These are phyloP conservation scores for Neopipo cinnamomea DNA, from an alignment of 2,113 vertebrate genomes.

Conservation along the genomic window DNA sequence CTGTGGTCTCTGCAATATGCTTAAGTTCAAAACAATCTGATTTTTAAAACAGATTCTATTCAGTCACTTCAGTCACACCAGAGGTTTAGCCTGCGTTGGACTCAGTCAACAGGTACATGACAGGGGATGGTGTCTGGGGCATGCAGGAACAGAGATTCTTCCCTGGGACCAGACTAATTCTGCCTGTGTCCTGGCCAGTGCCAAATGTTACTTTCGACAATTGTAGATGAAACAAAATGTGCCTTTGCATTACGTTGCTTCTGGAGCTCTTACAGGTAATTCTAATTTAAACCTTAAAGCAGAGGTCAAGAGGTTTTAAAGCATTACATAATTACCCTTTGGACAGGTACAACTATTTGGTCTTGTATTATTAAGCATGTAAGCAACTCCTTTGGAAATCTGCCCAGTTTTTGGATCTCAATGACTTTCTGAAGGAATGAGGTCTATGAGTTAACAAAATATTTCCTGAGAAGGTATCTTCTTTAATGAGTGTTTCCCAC, in stretches of 20 bases:
- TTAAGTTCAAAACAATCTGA: background rate
- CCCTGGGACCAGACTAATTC: background rate
- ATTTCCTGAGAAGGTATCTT: background rate
- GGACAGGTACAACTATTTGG: background rate
- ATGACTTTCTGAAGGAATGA: background rate
- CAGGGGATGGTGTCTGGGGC: accelerated
- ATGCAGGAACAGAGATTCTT: background rate
- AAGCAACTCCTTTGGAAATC: background rate
- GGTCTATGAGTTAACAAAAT: background rate
- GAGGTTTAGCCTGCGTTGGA: too few species aligned
- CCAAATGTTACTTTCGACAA: background rate
- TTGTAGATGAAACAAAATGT: background rate
- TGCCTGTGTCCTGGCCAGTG: background rate
- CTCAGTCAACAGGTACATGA: background rate
- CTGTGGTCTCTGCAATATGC: background rate
- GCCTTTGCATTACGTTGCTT: background rate
- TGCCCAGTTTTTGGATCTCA: background rate
- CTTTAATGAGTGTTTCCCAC: background rate
- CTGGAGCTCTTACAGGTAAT: background rate
- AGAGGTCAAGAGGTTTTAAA: background rate
- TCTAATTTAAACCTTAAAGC: background rate
- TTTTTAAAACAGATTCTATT: background rate
- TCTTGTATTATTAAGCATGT: background rate
- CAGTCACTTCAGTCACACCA: background rate
- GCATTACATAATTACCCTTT: background rate